Conservation (phyloP, 2,797 vertebrate species). For the Microctenopoma lineatum region DNA sequence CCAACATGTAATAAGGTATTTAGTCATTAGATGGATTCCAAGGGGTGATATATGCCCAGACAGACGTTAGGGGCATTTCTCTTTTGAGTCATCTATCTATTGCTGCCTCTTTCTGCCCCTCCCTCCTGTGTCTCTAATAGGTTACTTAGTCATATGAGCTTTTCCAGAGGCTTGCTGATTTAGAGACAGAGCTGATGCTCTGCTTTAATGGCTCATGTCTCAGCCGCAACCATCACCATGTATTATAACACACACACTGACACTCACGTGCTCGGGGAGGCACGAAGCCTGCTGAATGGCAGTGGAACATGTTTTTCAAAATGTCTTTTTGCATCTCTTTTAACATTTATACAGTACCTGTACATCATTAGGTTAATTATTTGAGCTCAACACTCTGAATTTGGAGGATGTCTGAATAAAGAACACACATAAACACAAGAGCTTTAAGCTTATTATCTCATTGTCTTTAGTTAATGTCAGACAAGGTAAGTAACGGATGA, state of each 20-base stretch:
- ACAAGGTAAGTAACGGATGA: neutral
- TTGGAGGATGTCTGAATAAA: too few species aligned
- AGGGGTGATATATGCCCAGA: slow-evolving; percentile 33
- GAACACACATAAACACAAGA: too few species aligned
- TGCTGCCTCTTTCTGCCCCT: slow-evolving; percentile 12
- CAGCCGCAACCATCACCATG: slow-evolving; percentile 52
- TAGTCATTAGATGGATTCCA: slow-evolving; percentile 62
- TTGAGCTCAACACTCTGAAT: neutral
- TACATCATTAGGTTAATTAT: neutral
- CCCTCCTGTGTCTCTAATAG: slow-evolving; percentile 48
- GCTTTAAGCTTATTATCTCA: neutral
- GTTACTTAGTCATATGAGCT: slow-evolving; percentile 58
- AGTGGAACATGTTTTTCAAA: slow-evolving; percentile 1
- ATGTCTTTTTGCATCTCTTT: neutral
- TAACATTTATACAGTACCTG: neutral
- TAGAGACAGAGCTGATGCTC: slow-evolving; percentile 43
- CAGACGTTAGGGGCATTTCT: slow-evolving; percentile 44
- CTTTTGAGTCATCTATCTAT: slow-evolving; percentile 27
- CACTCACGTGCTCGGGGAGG: slow-evolving; percentile 1
- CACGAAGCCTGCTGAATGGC: neutral
- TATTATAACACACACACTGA: slow-evolving; percentile 16
- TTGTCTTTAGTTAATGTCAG: neutral
- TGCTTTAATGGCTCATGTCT: slow-evolving; percentile 54
- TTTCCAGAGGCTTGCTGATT: slow-evolving; percentile 52
- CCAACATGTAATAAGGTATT: slow-evolving; percentile 52